Evolutionary conservation across 2,113 vertebrate genomes (phyloP), one percentile per base, ranked within the genome.

Genomic region (Oxyura jamaicensis): DNA sequence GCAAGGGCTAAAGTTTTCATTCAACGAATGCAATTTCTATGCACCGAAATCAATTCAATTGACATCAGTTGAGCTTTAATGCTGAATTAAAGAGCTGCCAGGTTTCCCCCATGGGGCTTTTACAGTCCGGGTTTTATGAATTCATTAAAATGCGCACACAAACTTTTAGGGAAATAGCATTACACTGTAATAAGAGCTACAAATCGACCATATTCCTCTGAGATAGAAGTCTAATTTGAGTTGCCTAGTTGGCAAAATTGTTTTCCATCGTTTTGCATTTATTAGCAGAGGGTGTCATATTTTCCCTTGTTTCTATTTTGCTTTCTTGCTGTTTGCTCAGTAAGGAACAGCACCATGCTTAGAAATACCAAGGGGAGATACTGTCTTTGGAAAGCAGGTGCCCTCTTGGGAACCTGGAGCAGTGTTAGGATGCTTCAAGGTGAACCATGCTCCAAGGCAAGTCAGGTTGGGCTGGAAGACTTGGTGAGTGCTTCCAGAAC

Each of bases 151-250:
- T 92, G 95, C 92, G 87, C 93, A 93, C 90, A 75, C 94, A 97
- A 96, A 97, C 96, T 97, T 98, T 96, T 96, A 97, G 96, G 96
- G 96, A 97, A 97, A 95, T 95, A 95, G 93, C 91, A 94, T 94
- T 95, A 95, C 88, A 73, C 91, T 96, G 95, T 97, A 97, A 97
- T 97, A 96, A 97, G 91, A 97, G 93, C 97, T 97, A 96, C 95
- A 97, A 91, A 97, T 95, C 88, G 95, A 96, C 92, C 95, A 60
- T 76, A 97, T 96, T 97, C 97, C 97, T 97, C 67, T 5, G 96
- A 96, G 96, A 97, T 90, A 88, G 90, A 53, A 91, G 84, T 96
- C 94, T 96, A 97, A 96, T 96, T 97, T 96, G 93, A 97, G 90
- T 91, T 95, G 95, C 95, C 97, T 97, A 93, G 95, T 96, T 96